Base-by-base conservation (phyloP, 2,797 vertebrate species). In the Leptatherina wallacei region DNA sequence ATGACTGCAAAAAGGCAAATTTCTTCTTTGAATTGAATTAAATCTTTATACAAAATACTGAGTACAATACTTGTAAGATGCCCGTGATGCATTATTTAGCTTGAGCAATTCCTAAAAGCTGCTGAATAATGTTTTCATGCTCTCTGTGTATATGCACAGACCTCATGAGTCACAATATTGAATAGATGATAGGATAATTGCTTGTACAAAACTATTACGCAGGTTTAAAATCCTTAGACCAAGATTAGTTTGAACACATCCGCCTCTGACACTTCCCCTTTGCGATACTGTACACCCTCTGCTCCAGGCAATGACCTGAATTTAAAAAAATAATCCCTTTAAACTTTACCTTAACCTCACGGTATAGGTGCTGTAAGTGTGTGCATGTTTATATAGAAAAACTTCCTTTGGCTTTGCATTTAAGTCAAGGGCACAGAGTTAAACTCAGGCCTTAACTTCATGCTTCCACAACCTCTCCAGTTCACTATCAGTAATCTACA, bases 401-500 rank as follows among this genome's bases (percentile, higher is more conserved):
- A 73, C 76, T 78, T 80, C 72, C 61, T 75, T 61, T 83, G 76
- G 75, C 40, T 76, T 61, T 61, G 33, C 30, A 75, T 86, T 84
- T 79, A 83, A 92, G 72, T 88, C 78, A 89, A 74, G 69, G 72
- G 63, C 85, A 75, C 67, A 68, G 49, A 74, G 72, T 81, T 85
- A 56, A 90, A 87, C 65, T 81, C 30, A 18, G 52, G 64, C 61
- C 57, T 88, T 89, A 74, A 8, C 80, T 90, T 71, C 80, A 60
- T 65, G 72, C 75, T 81, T 30, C 60, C 75, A 61, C 80, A 64
- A 77, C 66, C 75, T 85, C 82, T 75, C 75, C 72, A 75, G 84
- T 83, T 77, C 80, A 78, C 82, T 90, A 90, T 93, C 85, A 24
- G 74, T 87, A 82, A 93, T 91, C 91, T 91, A 91, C 91, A 92